These are phyloP conservation scores for Athalia cordata DNA, from an alignment of 2,888 invertebrate genomes.

Conservation along the genomic window DNA sequence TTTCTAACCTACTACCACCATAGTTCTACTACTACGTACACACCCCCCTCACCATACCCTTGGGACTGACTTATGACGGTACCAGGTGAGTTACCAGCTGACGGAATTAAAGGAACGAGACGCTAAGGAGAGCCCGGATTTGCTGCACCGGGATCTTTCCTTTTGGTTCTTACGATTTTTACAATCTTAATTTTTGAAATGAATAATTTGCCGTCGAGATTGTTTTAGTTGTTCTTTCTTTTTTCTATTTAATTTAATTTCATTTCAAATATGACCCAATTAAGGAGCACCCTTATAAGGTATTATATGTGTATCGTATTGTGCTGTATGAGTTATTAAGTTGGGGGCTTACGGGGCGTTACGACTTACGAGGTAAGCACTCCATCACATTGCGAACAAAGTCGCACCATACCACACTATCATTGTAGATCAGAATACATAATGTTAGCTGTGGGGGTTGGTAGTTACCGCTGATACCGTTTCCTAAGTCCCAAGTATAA, in stretches of 20 bases:
- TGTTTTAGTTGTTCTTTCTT: not conserved
- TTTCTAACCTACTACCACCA: conserved; percentile 17
- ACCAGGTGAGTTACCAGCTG: conserved; percentile 57
- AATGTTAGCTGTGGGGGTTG: not conserved
- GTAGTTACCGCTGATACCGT: no score
- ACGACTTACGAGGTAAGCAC: not conserved
- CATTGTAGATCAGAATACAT: conserved; percentile 36
- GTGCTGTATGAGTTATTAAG: not conserved
- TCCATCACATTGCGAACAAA: conserved; percentile 35
- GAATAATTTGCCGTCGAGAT: not conserved
- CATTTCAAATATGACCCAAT: not conserved
- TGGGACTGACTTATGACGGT: conserved; percentile 65
- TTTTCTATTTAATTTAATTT: not conserved
- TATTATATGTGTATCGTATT: no score
- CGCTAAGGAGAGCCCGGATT: no score
- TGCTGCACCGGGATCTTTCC: not conserved
- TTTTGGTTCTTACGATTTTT: not conserved
- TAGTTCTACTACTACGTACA: conserved; percentile 53
- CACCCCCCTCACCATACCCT: conserved; percentile 62
- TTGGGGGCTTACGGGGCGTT: not conserved
- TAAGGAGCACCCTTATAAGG: no score
- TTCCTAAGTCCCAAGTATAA: conserved; percentile 6
- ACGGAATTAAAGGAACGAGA: no score
- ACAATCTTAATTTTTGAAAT: not conserved
- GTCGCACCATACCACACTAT: conserved; percentile 12